phyloP scores from a whole-genome alignment of 1,140 invertebrate species.

The Atta texana region DNA sequence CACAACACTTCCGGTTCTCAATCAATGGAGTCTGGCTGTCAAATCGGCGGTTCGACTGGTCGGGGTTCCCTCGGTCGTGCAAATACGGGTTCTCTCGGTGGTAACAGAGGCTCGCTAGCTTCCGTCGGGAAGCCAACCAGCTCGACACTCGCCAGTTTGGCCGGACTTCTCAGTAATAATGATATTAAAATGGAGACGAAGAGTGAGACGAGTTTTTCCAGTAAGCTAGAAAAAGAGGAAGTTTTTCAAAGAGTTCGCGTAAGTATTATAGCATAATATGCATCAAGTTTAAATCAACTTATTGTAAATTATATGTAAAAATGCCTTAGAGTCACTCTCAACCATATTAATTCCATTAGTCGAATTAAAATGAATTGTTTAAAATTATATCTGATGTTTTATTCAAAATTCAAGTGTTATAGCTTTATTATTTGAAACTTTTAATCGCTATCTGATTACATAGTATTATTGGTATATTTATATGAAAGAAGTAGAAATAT shows the following conservation, averaged over 20 bases:
- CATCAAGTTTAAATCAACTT: not conserved
- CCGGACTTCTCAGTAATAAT: conserved; percentile 89
- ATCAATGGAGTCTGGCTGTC: conserved; percentile 86
- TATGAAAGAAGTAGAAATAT: not conserved
- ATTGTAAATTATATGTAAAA: conserved; percentile 4
- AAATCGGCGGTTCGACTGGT: conserved; percentile 84
- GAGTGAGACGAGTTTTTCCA: conserved; percentile 84
- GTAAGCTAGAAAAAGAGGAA: conserved; percentile 86
- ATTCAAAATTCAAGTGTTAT: not conserved
- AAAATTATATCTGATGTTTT: not conserved
- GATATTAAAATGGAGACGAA: conserved; percentile 84
- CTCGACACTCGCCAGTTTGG: conserved; percentile 92
- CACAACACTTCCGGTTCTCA: conserved; percentile 87
- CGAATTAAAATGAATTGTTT: not conserved
- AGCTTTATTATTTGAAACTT: conserved; percentile 35
- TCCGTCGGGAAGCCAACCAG: conserved; percentile 94
- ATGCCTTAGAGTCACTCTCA: not conserved
- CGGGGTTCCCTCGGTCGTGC: conserved; percentile 86
- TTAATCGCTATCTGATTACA: not conserved
- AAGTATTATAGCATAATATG: conserved; percentile 70
- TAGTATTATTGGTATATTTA: not conserved
- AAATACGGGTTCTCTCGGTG: conserved; percentile 86
- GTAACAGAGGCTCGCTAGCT: conserved; percentile 92
- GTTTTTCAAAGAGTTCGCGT: conserved; percentile 88
- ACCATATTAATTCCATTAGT: not conserved